phyloP scores from a whole-genome alignment of 64 coral and sea anemone genomes.

The Porites lutea region DNA sequence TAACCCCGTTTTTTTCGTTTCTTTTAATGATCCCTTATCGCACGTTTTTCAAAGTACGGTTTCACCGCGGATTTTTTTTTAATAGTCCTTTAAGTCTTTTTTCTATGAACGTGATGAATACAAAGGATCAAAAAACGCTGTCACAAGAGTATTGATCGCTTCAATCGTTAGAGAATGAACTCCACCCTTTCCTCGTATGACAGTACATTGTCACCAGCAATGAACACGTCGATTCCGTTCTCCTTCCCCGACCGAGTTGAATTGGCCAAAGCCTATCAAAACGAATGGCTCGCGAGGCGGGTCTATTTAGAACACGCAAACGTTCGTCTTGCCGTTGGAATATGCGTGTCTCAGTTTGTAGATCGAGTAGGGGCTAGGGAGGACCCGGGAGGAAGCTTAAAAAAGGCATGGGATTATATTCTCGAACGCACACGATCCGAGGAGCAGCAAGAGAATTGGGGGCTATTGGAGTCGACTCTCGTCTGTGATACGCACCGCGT shows the following conservation, averaged over 20 bases:
- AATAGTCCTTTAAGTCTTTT: too few relatives aligned
- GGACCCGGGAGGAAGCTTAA: background rate
- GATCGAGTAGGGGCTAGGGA: background rate
- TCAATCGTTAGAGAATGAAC: too few relatives aligned
- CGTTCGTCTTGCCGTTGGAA: background rate
- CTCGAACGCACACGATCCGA: background rate
- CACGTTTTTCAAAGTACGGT: too few relatives aligned
- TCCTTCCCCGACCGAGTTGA: background rate
- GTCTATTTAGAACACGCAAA: background rate
- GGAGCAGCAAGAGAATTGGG: background rate
- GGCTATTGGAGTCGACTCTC: background rate
- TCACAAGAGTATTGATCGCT: too few relatives aligned
- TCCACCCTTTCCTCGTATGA: too few relatives aligned
- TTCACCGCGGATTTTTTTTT: too few relatives aligned
- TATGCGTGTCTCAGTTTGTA: background rate
- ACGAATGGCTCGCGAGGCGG: background rate
- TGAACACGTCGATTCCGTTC: too few relatives aligned
- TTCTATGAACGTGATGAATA: too few relatives aligned
- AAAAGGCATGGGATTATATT: background rate
- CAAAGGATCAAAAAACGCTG: too few relatives aligned
- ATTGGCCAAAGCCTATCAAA: background rate
- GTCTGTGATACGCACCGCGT: background rate
- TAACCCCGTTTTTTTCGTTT: too few relatives aligned
- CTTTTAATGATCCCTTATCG: too few relatives aligned
- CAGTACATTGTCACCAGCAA: too few relatives aligned